Evolutionary conservation across 2,113 vertebrate species (phyloP).

Genomic region (Atractosteus spatula): DNA sequence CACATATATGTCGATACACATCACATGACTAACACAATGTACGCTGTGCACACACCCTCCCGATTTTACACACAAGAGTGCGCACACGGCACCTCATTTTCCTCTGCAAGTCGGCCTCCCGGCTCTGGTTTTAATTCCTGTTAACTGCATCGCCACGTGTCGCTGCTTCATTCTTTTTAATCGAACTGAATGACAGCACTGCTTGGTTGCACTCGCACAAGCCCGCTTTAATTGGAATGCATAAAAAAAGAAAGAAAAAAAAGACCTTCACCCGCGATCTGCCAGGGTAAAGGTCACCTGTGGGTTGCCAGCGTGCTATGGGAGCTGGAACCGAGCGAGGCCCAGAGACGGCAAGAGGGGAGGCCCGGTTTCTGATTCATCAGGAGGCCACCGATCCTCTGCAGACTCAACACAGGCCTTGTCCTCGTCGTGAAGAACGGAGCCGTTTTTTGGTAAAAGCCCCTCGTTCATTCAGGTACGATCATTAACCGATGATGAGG

Average conservation of each 20-base stretch:
- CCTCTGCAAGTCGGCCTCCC: constrained; percentile 71
- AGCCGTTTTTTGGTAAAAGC: too few species aligned
- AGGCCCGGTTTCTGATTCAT: too few species aligned
- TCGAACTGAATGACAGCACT: constrained; percentile 73
- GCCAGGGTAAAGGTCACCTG: constrained; percentile 39
- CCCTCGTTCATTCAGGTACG: too few species aligned
- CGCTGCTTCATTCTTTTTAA: constrained; percentile 71
- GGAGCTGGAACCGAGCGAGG: too few species aligned
- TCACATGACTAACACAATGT: too few species aligned
- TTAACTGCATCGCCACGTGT: constrained; percentile 73
- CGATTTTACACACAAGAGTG: constrained; percentile 25
- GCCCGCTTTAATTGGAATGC: constrained; percentile 71
- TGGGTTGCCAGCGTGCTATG: background rate
- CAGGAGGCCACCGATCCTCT: too few species aligned
- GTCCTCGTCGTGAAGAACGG: too few species aligned
- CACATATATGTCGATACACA: constrained; percentile 8
- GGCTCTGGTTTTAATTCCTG: constrained; percentile 76
- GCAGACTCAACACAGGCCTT: too few species aligned
- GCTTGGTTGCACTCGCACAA: constrained; percentile 65
- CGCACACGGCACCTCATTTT: constrained; percentile 40
- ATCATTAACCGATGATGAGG: too few species aligned
- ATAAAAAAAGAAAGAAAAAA: constrained; percentile 32
- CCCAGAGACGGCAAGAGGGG: too few species aligned
- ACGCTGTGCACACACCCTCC: too few species aligned
- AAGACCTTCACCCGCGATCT: constrained; percentile 43